Base-by-base conservation (phyloP, 2,888 invertebrate species). In the Xylophagus ater region DNA sequence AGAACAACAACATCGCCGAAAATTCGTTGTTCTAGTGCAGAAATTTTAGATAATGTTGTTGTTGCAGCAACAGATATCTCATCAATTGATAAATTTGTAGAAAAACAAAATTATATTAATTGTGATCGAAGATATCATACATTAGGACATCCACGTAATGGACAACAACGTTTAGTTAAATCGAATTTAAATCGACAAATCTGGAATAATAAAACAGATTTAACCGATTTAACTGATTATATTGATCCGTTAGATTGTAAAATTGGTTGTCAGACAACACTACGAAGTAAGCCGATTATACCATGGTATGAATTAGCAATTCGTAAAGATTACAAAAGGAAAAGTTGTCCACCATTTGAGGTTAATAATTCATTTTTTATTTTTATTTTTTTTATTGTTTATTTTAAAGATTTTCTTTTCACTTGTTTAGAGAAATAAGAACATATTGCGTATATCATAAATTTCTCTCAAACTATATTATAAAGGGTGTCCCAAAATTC, bases 291-390 rank as follows among this genome's bases (percentile, higher is more conserved):
- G 52, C 81, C 81, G 20, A 72, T 76, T 41, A 74, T 87, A 45
- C 88, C 88, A 0, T 88, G 88, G 88, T 88, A 85, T 79, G 88
- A 88, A 64, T 63, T 87, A 51, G 88, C 88, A 26, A 82, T 84
- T 34, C 75, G 78, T 51, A 78, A 81, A 49, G 66, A 68, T 49
- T 67, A 71, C 34, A 76, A 85, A 47, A 81, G 87, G 49, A 75
- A 82, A 53, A 86, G 85, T 53, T 88, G 87, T 60, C 86, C 86
- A 32, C 78, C 81, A 46, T 70, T 85, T 48, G 79, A 82, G 70
- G 75, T 57, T 51, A 51, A 34, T 45, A 34, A 14, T 20, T 34
- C 29, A 37, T 23, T 37, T 23, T 10, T 17, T 38, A 6, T 10
- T 23, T 37, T 23, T 13, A 30, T 20, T 37, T 24, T 9, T 34